phyloP scores from a whole-genome alignment of 2,797 vertebrate species.

The Myioborus melanocephalus region DNA sequence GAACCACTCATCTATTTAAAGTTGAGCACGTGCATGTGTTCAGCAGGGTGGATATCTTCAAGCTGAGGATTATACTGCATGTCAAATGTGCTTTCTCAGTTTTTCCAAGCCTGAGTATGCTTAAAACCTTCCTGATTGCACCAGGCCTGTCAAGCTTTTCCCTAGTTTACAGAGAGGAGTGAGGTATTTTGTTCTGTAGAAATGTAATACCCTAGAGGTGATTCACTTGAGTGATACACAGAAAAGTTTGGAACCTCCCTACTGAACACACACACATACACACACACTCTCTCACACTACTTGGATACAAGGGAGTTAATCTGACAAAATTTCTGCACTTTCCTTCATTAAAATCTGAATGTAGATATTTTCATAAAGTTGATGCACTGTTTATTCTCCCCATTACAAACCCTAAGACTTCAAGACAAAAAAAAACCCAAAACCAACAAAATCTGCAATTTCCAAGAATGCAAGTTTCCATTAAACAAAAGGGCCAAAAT shows the following conservation, averaged over 20 bases:
- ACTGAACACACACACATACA: not conserved
- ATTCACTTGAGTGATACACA: not conserved
- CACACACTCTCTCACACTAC: not conserved
- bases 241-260: not conserved
- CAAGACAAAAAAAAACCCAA: not conserved
- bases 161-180: not conserved
- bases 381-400: conserved; percentile 47
- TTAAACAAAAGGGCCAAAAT: conserved; percentile 53
- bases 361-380: conserved; percentile 45
- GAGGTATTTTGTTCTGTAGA: not conserved
- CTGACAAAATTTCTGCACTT: not conserved
- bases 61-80: not conserved
- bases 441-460: not conserved
- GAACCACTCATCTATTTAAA: conserved; percentile 6
- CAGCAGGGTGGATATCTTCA: not conserved
- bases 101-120: conserved; percentile 16
- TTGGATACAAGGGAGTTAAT: not conserved
- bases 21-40: not conserved
- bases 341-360: conserved; percentile 59
- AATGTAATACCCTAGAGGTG: not conserved
- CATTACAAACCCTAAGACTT: conserved; percentile 7
- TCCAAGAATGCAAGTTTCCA: conserved; percentile 75
- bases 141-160: not conserved
- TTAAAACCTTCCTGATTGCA: not conserved
- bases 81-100: not conserved